Base-by-base conservation (phyloP, 2,888 invertebrate genomes). In the Pandemis heparana region DNA sequence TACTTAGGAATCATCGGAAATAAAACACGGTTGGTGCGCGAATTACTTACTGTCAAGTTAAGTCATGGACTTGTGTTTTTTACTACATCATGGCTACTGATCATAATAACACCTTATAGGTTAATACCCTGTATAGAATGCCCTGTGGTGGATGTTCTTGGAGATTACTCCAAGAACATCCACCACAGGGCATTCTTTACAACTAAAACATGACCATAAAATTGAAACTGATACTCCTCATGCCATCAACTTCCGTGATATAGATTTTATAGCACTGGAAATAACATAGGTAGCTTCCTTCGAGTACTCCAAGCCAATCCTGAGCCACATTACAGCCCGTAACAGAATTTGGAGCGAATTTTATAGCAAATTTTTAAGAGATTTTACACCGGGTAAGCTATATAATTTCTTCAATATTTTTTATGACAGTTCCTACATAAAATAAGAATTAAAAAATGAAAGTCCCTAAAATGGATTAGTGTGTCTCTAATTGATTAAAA, bases 171-270 rank as follows among this genome's bases (percentile, higher is more conserved):
- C 14, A 48, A n/a, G 43, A 12, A 48, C 6, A 53, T 18, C 53
- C 53, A 51, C 51, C 9, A 43, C 18, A 51, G n/a, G 51, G 32
- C 46, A 63, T 23, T 46, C n/a, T 51, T 39, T 51, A 51, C 32
- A 51, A 51, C 38, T 10, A 10, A 14, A 63, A 18, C 41, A 56
- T 12, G 18, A n/a, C 18, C 43, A 46, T 72, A 56, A 67, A 71
- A 61, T 66, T 66, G 65, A 60, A 71, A 71, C 41, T 23, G 71
- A 72, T 67, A 67, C 61, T 41, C 43, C 46, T 16, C 51, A 51
- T 51, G 48, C 69, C 51, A 69, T 51, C 14, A 38, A 51, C 65
- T 38, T 51, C 12, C 59, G 59, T 65, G 48, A 65, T 62, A 39
- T 39, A 60, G 38, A 71, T 43, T 71, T 65, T n/a, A 59, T 60